These are phyloP conservation scores for rabbit (Oryctolagus cuniculus) DNA, from an alignment of 2,113 vertebrate genomes.

Conservation along the genomic window DNA sequence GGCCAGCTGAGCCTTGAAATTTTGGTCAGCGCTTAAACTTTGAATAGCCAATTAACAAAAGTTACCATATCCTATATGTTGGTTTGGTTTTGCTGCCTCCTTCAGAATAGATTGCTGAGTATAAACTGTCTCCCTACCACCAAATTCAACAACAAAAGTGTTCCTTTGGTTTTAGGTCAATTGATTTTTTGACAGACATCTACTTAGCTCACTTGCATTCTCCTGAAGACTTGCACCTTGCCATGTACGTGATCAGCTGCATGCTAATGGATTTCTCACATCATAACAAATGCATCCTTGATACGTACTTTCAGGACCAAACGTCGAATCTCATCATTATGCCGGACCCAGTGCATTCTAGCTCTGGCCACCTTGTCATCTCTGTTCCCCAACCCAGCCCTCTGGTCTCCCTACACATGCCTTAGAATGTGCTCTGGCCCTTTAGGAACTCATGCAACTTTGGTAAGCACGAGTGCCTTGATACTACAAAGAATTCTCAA, in stretches of 20 bases:
- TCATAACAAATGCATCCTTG: not conserved
- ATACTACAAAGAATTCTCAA: not conserved
- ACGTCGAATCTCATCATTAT: not conserved
- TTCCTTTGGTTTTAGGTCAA: not conserved
- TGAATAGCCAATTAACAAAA: not conserved
- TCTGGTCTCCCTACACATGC: not conserved
- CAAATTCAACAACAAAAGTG: not conserved
- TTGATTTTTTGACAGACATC: not conserved
- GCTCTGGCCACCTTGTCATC: not conserved
- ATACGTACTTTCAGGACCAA: not conserved
- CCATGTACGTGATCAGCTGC: not conserved
- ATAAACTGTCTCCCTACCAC: not conserved
- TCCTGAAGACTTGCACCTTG: not conserved
- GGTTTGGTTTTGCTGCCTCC: not conserved
- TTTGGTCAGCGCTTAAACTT: not conserved
- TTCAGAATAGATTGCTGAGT: not conserved
- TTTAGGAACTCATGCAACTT: not conserved
- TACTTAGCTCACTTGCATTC: no score
- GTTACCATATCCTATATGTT: not conserved
- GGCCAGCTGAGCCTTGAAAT: not conserved
- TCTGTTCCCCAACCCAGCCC: not conserved
- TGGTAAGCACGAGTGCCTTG: not conserved
- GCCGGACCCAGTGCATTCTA: accelerated
- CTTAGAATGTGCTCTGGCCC: not conserved
- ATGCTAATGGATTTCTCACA: not conserved